Base-by-base conservation (phyloP, 2,888 invertebrate genomes). In the Argyresthia goedartella region DNA sequence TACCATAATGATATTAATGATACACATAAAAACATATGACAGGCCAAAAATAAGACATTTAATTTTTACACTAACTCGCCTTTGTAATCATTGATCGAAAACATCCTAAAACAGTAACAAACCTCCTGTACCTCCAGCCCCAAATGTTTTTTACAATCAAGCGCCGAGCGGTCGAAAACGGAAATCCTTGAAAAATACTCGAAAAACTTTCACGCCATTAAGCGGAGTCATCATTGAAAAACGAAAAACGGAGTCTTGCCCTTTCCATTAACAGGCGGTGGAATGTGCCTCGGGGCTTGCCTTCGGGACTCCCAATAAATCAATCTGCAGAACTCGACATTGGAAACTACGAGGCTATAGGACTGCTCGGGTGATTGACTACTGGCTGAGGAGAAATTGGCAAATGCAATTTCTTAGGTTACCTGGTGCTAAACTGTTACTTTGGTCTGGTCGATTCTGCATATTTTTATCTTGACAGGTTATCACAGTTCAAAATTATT, bases 241-340 rank as follows among this genome's bases (percentile, higher is more conserved):
- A 71, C 71, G 69, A 75, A 73, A 72, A 69, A 73, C 59, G 54
- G 57, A 73, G 68, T 67, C 66, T 69, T 69, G 70, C 71, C 67
- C 71, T 70, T 75, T 75, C 76, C 73, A 78, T 78, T 78, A 77
- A 71, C 72, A 66, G 67, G 46, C 61, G 69, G 64, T 64, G 66
- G 66, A 70, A 71, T 67, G 67, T 69, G 69, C 64, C 59, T 67
- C 67, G 71, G 67, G 68, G 66, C 66, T 36, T 16, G 49, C 49
- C 47, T 39, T 25, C 60, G 59, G 59, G 64, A 45, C 46, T 62
- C 59, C 63, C 67, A 69, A 77, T 77, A 76, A 77, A 78, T 76
- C 76, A 76, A 74, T 77, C 74, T 71, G 60, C 55, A 57, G 57
- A 46, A 50, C 52, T 54, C 54, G 52, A 54, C 54, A 51, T 48